A percentile compares a stretch with the other conserved stretches of the same genome.
These are phyloP conservation scores for Poeciliopsis prolifica DNA, from an alignment of 2,113 vertebrate species.

Conservation along the genomic window DNA sequence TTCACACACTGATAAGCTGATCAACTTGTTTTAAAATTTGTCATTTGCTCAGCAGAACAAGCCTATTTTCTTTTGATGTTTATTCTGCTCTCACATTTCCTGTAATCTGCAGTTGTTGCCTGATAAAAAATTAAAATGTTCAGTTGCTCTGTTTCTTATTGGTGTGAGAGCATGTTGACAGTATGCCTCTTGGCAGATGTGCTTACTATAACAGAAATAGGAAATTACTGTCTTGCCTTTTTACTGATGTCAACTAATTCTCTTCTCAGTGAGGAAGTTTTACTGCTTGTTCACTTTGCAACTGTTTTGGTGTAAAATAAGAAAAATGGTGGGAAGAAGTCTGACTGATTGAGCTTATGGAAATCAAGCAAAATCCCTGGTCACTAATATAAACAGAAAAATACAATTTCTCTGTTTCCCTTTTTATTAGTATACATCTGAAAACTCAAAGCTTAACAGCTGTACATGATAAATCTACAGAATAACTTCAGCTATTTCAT, in stretches of 20 bases:
- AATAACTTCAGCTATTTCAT: too few relatives aligned
- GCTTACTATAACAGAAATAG: conserved; percentile 62
- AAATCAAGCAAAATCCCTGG: not conserved
- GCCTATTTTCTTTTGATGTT: conserved; percentile 34
- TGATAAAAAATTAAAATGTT: conserved; percentile 70
- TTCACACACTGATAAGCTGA: conserved; percentile 15
- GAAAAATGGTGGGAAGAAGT: not conserved
- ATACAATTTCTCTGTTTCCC: not conserved
- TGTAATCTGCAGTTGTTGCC: conserved; percentile 42
- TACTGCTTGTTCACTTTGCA: conserved; percentile 9
- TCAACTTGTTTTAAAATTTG: conserved; percentile 23
- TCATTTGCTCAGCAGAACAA: conserved; percentile 29
- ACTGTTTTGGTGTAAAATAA: conserved; percentile 19
- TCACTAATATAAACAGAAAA: not conserved
- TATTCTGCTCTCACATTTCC: conserved; percentile 37
- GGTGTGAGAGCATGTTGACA: conserved; percentile 68
- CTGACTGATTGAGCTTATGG: not conserved
- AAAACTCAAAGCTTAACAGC: conserved; percentile 8
- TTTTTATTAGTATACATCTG: not conserved
- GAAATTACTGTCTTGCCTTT: conserved; percentile 47
- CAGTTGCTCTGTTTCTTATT: conserved; percentile 59
- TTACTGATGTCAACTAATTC: conserved; percentile 54
- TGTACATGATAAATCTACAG: not conserved
- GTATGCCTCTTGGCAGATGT: conserved; percentile 60
- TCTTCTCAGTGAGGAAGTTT: conserved; percentile 30